Evolutionary conservation across 92 coral and sea anemone genomes (phyloP), one percentile per base, ranked within the genome.

Genomic region (Diadumene lineata): DNA sequence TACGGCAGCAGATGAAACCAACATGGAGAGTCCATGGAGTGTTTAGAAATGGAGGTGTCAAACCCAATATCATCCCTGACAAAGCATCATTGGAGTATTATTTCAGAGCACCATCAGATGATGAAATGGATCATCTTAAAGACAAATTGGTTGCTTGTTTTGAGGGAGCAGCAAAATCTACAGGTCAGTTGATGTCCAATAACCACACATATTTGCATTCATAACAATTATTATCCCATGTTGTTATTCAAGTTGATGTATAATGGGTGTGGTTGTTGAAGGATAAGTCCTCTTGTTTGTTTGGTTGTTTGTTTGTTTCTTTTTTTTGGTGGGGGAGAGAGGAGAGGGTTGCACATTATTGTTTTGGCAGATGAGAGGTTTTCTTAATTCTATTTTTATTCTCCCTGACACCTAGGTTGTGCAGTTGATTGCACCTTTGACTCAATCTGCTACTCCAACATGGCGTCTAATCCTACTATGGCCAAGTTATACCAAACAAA

Each of bases 1-100:
- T 92, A 64, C 83, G 98, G 33, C 98, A 92, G 46, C 98, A 92
- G 83, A 89, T 92, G 90, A 92, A 92, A 68, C 98, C 98, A 65
- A 84, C 92, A 33, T 92, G 98, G 96, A 60, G 96, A 24, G 90
- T 86, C 11, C 96, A 93, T 74, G 91, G 88, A 56, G 79, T 93
- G 29, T 83, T 93, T 53, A 48, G 63, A 9, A 84, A 93, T 34
- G 98, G 96, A 16, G 98, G 98, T 21, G 93, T 93, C 11, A 93
- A 93, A 31, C 93, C 98, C 25, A 90, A 93, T 66, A 93, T 93
- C 69, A 93, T 93, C 34, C 98, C 96, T 27, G 98, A 93, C 38
- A 92, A 86, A 17, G 73, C 96, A 1, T 82, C 76, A 43, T 72
- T 93, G 16, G 44, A 65, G 31, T 93, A 79, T 69, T 51, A 51